Conservation (phyloP, 2,113 vertebrate species). For the Boulengeromyrus knoepffleri region DNA sequence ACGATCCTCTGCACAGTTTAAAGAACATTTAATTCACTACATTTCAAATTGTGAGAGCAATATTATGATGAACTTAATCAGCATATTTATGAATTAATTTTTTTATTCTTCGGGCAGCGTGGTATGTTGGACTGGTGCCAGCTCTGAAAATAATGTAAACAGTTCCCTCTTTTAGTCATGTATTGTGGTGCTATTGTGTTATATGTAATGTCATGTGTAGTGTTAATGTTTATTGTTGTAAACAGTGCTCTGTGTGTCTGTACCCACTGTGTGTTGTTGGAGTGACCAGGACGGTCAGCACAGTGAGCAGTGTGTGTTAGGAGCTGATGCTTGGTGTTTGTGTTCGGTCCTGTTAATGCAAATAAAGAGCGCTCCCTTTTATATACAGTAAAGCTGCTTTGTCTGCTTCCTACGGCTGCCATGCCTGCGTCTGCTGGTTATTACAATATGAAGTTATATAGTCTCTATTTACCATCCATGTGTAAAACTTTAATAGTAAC, state of each 20-base stretch:
- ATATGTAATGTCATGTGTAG: not conserved
- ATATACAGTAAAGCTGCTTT: not conserved
- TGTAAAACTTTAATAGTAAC: not conserved
- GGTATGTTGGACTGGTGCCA: not conserved
- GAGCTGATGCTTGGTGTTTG: not conserved
- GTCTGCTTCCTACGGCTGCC: not conserved
- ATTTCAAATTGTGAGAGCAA: not conserved
- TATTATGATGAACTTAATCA: not conserved
- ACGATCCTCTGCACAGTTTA: conserved; percentile 37
- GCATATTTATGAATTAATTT: not conserved
- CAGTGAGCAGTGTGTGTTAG: not conserved
- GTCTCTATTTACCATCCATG: not conserved
- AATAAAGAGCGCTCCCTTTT: not conserved
- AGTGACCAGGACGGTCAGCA: not conserved
- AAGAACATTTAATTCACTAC: conserved; percentile 17
- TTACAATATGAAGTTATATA: not conserved
- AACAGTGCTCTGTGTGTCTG: not conserved
- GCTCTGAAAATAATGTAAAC: not conserved
- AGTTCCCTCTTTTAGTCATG: not conserved
- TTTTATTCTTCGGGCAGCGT: not conserved
- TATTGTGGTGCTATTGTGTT: not conserved
- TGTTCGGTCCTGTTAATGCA: not conserved
- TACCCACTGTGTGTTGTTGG: not conserved
- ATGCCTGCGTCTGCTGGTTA: not conserved
- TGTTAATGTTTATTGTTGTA: not conserved